Conservation (phyloP, 53 echinoderm and acorn worm genomes). For the Antedon mediterranea region DNA sequence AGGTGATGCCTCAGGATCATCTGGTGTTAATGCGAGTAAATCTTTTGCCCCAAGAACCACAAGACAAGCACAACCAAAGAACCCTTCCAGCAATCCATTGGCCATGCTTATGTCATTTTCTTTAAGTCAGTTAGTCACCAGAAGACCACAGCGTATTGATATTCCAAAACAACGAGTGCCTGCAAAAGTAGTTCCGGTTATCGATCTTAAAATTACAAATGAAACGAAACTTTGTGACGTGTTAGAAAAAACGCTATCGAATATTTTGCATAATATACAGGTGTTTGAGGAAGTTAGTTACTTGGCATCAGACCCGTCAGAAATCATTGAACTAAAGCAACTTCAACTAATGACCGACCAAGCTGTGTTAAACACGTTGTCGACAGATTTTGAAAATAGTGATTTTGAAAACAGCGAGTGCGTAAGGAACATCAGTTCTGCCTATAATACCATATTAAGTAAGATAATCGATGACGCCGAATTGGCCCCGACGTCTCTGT, state of each 20-base stretch:
- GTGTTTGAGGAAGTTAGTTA: not conserved
- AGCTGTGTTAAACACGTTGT: not conserved
- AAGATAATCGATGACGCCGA: not conserved
- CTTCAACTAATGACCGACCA: not conserved
- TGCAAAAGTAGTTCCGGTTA: no score
- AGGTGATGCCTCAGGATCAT: not conserved
- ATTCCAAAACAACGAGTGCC: no score
- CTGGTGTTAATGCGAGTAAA: not conserved
- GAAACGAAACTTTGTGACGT: not conserved
- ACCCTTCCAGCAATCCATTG: not conserved
- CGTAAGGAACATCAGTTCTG: not conserved
- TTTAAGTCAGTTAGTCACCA: not conserved
- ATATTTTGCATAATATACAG: no score
- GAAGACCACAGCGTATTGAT: no score
- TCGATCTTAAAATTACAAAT: no score
- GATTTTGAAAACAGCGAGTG: not conserved
- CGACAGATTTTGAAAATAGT: not conserved
- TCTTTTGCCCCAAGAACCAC: not conserved
- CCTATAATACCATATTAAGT: not conserved
- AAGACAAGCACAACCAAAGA: not conserved
- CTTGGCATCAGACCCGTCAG: not conserved
- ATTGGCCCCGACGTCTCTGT: not conserved
- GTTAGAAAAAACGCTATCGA: not conserved
- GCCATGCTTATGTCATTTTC: not conserved
- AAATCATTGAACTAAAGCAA: not conserved